Evolutionary conservation across 2,797 vertebrate species (phyloP).

Genomic region (Tokudaia muenninki): DNA sequence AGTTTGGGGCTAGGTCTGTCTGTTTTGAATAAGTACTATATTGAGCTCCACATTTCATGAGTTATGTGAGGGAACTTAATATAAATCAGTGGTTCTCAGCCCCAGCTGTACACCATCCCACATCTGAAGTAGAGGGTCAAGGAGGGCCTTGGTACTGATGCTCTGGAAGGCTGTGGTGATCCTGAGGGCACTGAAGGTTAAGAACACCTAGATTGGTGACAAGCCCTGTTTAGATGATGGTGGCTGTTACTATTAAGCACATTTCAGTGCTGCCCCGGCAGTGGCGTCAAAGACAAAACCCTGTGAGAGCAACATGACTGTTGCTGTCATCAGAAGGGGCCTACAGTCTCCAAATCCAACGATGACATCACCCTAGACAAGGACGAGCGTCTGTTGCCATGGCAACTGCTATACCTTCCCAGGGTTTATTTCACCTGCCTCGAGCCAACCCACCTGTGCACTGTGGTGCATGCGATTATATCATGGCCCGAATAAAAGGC

Average conservation of each 20-base stretch:
- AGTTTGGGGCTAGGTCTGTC: neutral
- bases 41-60: neutral
- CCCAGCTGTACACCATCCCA: fast-evolving
- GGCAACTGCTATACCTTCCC: too few relatives aligned
- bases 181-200: neutral
- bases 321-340: neutral
- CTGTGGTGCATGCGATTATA: too few relatives aligned
- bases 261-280: neutral
- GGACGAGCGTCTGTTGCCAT: too few relatives aligned
- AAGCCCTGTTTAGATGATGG: neutral
- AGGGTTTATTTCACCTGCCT: too few relatives aligned
- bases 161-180: neutral
- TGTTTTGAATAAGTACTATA: neutral
- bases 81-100: neutral
- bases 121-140: neutral
- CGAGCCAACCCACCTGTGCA: too few relatives aligned
- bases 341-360: too few relatives aligned
- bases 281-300: neutral
- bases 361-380: too few relatives aligned
- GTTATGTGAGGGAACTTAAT: neutral
- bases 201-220: neutral
- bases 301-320: neutral
- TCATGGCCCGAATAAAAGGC: too few relatives aligned
- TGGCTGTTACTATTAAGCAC: conserved; percentile 30
- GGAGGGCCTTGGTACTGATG: neutral